Percentiles rank a stretch among this genome's conserved stretches.
These are phyloP conservation scores for Stramonita haemastoma DNA, from an alignment of 2,888 invertebrate species.

Conservation along the genomic window DNA sequence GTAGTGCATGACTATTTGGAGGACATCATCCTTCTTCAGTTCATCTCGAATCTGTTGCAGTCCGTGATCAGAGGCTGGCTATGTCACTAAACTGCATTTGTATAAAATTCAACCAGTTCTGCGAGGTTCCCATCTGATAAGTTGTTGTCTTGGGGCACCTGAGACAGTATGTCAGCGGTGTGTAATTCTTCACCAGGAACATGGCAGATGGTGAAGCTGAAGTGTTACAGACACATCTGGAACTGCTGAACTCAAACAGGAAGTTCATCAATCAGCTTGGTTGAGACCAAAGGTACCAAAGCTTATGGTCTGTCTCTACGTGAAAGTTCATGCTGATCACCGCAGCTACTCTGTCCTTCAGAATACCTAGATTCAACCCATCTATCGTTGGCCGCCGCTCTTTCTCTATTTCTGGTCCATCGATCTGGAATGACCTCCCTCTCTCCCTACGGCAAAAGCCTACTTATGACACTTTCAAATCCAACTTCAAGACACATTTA, in stretches of 20 bases:
- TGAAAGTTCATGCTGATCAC: not conserved
- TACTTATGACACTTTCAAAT: no score
- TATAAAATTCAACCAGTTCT: not conserved
- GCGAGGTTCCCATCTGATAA: not conserved
- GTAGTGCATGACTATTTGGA: not conserved
- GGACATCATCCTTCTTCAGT: not conserved
- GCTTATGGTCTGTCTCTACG: not conserved
- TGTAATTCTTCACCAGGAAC: not conserved
- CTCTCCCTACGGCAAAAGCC: no score
- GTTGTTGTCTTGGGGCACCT: not conserved
- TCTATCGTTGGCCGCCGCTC: no score
- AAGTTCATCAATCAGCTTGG: not conserved
- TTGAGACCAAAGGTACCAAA: not conserved
- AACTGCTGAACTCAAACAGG: not conserved
- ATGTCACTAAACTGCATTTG: not conserved
- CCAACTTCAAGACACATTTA: no score
- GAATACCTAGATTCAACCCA: no score
- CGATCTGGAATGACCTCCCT: no score
- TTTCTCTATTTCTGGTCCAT: no score
- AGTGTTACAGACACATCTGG: not conserved
- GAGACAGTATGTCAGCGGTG: not conserved
- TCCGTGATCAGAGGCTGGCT: conserved; percentile 6
- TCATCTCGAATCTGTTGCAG: conserved; percentile 5
- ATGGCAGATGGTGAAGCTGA: not conserved
- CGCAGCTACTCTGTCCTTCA: no score